Evolutionary conservation across 2,113 vertebrate species (phyloP).

Genomic region (Oreochromis tanganicae): DNA sequence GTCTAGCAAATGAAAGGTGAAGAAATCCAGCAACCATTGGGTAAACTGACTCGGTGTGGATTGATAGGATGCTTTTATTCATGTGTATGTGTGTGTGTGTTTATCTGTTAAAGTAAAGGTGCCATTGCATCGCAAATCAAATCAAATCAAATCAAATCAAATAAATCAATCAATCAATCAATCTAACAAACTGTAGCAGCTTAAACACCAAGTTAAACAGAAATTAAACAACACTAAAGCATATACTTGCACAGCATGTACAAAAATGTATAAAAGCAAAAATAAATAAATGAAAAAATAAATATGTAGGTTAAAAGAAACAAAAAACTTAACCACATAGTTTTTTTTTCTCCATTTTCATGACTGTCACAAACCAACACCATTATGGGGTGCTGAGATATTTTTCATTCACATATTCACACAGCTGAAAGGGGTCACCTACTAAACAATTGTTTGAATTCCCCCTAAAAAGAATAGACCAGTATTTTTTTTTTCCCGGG

Average conservation of each 20-base stretch:
- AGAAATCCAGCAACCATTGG: background rate
- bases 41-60: background rate
- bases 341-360: background rate
- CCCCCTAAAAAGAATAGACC: background rate
- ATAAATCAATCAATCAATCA: too few species aligned
- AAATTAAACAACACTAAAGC: background rate
- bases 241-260: background rate
- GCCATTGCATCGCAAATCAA: background rate
- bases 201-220: background rate
- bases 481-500: fast-evolving
- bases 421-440: background rate
- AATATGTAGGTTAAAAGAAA: background rate
- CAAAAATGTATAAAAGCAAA: background rate
- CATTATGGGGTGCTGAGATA: background rate
- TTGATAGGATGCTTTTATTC: background rate
- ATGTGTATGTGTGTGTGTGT: background rate
- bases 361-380: background rate
- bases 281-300: background rate
- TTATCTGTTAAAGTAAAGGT: background rate
- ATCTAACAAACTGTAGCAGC: background rate
- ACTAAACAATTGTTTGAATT: background rate
- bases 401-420: background rate
- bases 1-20: background rate
- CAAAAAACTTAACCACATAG: fast-evolving
- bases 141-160: background rate